Base-by-base conservation (phyloP, 2,888 invertebrate species). In the Acronicta leporina region DNA sequence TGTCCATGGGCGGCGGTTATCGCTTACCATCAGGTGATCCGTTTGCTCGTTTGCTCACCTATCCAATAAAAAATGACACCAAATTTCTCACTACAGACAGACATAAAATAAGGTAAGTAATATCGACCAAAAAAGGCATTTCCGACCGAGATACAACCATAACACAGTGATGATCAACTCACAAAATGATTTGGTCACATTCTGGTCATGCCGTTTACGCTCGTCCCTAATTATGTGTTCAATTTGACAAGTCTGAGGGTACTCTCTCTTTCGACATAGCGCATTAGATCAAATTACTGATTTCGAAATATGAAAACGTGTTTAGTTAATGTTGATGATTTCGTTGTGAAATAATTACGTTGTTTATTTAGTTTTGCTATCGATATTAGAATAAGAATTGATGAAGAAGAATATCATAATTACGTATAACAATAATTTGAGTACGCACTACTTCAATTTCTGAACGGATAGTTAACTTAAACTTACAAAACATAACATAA, bases 181-280 rank as follows among this genome's bases (percentile, higher is more conserved):
- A 86, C 87, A 88, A 91, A 91, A 89, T 88, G 87, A 87, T 91
- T 92, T 86, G 88, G 92, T 91, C 91, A 91, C 89, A 90, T 83
- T 87, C 85, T 87, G 88, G 89, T 90, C 85, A 85, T 84, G 87
- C 83, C 90, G 90, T 88, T 90, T 89, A 90, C 74, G 80, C 82
- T 81, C 79, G 86, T 67, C 82, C 87, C 86, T 90, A 90, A 91
- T 91, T 87, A 89, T 87, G 75, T 80, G 83, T 85, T 82, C 84
- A 80, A 81, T 82, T 81, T 84, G 82, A 84, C 83, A 83, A 73
- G 71, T 75, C 59, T 63, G 69, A 73, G 51, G 66, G 68, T 66
- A 67, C 68, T 68, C 61, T 72, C 74, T 79, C 80, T 84, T 82
- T 75, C 79, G 69, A 75, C 75, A 83, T 79, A 73, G 69, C 71